Evolutionary conservation across 2,888 invertebrate genomes (phyloP), one percentile per base, ranked within the genome.

Genomic region (Cheiracanthium punctorium): DNA sequence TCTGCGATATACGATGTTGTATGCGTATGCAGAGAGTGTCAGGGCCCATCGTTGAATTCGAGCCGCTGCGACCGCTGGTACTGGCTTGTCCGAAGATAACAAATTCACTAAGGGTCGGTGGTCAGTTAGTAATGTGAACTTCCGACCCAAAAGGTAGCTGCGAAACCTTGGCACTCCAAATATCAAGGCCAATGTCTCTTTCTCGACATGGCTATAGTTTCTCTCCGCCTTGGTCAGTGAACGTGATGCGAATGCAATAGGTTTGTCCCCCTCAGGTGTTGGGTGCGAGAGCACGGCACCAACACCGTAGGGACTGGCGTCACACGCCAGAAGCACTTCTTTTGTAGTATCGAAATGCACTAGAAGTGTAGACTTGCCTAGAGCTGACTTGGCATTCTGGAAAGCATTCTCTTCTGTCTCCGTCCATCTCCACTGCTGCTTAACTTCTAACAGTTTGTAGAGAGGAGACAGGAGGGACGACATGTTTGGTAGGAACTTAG

Each of bases 91-190:
- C 37, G 4, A 4, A 37, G 71, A 52, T 32, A 80, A 58, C 20
- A 80, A 28, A 28, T 41, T 71, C 5, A 89, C 91, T 5, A 93
- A 87, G 0, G 92, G 91, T 82, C 91, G 90, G 82, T 92, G 91
- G 87, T 92, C 92, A 0, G 91, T 92, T 5, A 90, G 64, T n/a
- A 92, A 88, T 0, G 91, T 91, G 88, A 93, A 33, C 76, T 85
- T n/a, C 14, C 48, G 7, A 12, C 48, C 48, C 14, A 48, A 48
- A 12, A 48, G 17, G n/a, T 48, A 48, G 2, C 2, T 48, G 2
- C 14, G 48, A 48, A 48, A 17, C 88, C 17, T 48, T 10, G n/a
- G n/a, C 2, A 48, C 48, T 12, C 48, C 48, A 48, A 17, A 48
- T 17, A 48, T 17, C 12, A 48, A 17, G 4, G 48, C 48, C 2